Evolutionary conservation across 2,888 invertebrate genomes (phyloP).

Genomic region (Agrotis exclamationis): DNA sequence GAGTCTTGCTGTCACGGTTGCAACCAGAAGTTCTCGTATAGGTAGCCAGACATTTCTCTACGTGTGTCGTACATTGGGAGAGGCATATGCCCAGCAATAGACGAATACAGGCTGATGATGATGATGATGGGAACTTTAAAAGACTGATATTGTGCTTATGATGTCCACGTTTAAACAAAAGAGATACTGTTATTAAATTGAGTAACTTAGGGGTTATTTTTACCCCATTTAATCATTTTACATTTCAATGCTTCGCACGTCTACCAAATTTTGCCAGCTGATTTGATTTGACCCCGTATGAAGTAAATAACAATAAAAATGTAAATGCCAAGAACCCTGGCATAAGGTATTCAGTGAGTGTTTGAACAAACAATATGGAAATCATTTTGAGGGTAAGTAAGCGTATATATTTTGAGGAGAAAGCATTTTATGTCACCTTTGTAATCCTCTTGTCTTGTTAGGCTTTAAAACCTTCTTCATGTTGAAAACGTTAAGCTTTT

Average conservation of each 20-base stretch:
- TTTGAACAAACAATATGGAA: conserved; percentile 4
- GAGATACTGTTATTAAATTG: too few relatives aligned
- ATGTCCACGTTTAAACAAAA: too few relatives aligned
- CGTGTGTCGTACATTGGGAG: too few relatives aligned
- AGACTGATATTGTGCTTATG: too few relatives aligned
- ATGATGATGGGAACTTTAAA: too few relatives aligned
- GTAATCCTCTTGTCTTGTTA: conserved; percentile 10
- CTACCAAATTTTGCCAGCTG: not conserved
- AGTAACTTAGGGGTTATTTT: too few relatives aligned
- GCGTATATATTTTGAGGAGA: not conserved
- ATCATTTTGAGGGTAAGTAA: not conserved
- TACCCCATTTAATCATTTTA: not conserved
- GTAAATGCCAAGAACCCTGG: conserved; percentile 5
- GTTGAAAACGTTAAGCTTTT: conserved; percentile 17
- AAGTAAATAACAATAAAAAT: conserved; percentile 13
- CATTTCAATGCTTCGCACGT: not conserved
- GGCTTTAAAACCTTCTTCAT: conserved; percentile 5
- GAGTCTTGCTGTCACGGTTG: too few relatives aligned
- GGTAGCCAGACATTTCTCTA: too few relatives aligned
- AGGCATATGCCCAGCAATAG: too few relatives aligned
- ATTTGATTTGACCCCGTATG: not conserved
- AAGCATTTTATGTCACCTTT: conserved; percentile 10
- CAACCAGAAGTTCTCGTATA: too few relatives aligned
- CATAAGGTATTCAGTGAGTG: conserved; percentile 1
- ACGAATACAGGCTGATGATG: too few relatives aligned